Base-by-base conservation (phyloP, 2,113 vertebrate species). In the Aspidoscelis tigris region DNA sequence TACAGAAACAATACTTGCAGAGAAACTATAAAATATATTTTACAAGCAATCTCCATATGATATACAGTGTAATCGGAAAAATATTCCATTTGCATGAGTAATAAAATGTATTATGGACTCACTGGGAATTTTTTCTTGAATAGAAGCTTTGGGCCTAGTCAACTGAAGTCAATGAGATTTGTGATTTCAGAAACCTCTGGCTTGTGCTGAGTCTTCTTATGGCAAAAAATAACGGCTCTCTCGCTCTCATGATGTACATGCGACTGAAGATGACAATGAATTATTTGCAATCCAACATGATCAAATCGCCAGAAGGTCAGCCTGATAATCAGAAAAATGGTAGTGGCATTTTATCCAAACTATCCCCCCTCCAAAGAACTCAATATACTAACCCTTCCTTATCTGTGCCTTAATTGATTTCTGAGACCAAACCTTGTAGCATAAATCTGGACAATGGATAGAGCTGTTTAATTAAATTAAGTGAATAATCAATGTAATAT, bases 71-170 rank as follows among this genome's bases (percentile, higher is more conserved):
- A 88, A 84, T 81, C 78, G 66, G 10, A 70, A 87, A 88, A 92
- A 90, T 90, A 82, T 50, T 91, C 9, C 1, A 81, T 90, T 87
- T 90, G 24, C 69, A 71, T 85, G 74, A 87, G 53, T 88, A 92
- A 86, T 87, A 79, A 44, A 43, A 86, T 74, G 65, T 78, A n/a
- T 87, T 88, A 89, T 44, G 69, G 82, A 86, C 65, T 89, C 72
- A 43, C 66, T 71, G 53, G 39, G 58, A 90, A 87, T 77, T 89
- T 87, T 33, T 89, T 88, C 39, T 61, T 87, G 65, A 86, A 82
- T 22, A 53, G n/a, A 86, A 87, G 16, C 1, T 88, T 22, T 69
- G 53, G 86, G 72, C 4, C 43, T 24, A 43, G 44, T n/a, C 64
- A 73, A 47, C 77, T 81, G 80, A 89, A 90, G 71, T 75, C 87